Evolutionary conservation across 2,888 invertebrate genomes (phyloP).

Genomic region (Diaperis boleti): DNA sequence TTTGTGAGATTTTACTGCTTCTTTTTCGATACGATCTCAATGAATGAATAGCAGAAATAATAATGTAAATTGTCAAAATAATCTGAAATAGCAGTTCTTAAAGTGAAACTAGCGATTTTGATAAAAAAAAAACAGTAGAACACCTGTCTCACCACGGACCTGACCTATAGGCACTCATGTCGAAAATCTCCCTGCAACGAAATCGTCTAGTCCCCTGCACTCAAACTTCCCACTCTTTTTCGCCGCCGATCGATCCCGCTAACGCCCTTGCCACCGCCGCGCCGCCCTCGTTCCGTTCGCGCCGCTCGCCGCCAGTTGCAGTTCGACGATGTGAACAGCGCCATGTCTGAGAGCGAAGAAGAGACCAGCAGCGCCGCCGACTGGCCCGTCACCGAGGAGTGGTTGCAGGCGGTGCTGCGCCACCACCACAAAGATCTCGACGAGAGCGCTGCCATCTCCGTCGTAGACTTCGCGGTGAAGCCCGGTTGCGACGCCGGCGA

Average conservation of each 20-base stretch:
- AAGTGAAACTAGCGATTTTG: too few species aligned
- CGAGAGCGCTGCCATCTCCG: conserved; percentile 60
- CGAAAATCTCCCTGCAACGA: too few species aligned
- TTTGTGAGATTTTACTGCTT: too few species aligned
- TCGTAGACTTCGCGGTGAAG: conserved; percentile 69
- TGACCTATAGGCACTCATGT: too few species aligned
- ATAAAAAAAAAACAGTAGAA: too few species aligned
- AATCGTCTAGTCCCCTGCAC: not conserved
- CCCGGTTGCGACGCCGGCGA: conserved; percentile 76
- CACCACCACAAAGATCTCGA: conserved; percentile 65
- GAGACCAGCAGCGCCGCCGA: conserved; percentile 66
- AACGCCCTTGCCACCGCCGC: conserved; percentile 48
- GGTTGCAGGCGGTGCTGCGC: conserved; percentile 69
- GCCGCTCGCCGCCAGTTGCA: conserved; percentile 13
- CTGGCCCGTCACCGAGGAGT: conserved; percentile 71
- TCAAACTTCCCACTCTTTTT: conserved; percentile 1
- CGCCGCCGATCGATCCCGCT: conserved; percentile 19
- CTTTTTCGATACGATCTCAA: too few species aligned
- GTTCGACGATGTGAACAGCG: not conserved
- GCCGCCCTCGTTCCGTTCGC: conserved; percentile 18
- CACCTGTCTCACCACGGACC: too few species aligned
- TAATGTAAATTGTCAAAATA: too few species aligned
- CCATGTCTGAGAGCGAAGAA: conserved; percentile 70
- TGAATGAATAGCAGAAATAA: too few species aligned
- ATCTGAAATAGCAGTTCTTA: too few species aligned